These are phyloP conservation scores for Herpailurus yagouaroundi DNA, from an alignment of 2,113 vertebrate genomes.

Conservation along the genomic window DNA sequence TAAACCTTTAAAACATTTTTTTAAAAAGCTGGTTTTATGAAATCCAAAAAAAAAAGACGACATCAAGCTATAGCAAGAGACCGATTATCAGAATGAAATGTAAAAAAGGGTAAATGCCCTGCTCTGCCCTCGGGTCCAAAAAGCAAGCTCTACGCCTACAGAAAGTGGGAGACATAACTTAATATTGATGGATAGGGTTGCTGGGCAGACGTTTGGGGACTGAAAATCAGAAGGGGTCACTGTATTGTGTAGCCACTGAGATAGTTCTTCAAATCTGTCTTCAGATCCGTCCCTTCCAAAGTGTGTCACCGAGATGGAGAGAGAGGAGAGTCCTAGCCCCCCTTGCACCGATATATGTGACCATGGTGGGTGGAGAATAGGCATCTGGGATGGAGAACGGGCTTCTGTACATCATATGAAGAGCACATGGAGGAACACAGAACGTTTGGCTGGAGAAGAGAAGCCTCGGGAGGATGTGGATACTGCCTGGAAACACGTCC, in stretches of 20 bases:
- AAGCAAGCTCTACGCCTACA: not conserved
- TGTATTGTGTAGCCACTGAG: not conserved
- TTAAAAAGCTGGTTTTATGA: not conserved
- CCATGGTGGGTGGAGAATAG: not conserved
- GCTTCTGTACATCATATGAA: not conserved
- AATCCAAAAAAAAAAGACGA: not conserved
- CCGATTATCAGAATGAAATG: not conserved
- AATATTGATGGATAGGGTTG: not conserved
- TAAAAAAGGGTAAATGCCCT: not conserved
- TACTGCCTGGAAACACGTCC: not conserved
- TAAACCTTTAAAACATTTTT: too few species aligned
- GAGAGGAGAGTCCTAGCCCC: not conserved
- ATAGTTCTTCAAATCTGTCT: not conserved
- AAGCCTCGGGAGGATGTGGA: not conserved
- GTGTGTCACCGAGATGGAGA: not conserved
- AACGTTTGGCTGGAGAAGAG: not conserved
- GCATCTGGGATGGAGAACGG: not conserved
- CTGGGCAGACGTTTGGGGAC: not conserved
- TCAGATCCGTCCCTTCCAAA: not conserved
- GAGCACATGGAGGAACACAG: not conserved
- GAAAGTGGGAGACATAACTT: not conserved
- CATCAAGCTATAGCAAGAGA: not conserved
- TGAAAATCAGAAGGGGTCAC: not conserved
- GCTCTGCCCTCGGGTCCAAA: not conserved
- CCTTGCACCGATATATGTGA: too few species aligned